Evolutionary conservation across 2,113 vertebrate species (phyloP), one percentile per base, ranked within the genome.

Genomic region (Mesocricetus auratus): DNA sequence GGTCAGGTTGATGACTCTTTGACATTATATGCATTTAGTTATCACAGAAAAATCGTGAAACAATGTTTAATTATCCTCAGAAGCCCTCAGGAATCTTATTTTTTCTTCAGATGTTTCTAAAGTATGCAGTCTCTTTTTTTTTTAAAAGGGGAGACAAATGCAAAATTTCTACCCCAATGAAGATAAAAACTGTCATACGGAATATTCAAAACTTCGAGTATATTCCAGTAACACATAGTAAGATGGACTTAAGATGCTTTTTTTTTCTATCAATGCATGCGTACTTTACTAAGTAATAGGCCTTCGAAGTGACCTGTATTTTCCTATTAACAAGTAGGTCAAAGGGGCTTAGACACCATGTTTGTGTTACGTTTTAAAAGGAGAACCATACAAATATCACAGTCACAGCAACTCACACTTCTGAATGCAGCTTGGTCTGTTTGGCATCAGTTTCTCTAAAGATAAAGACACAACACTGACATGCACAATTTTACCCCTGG

Each of bases 21-120:
- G 88, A 93, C 66, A 96, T 82, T 90, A 81, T 68, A 69, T 17
- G 79, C 66, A 93, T 92, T 95, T 93, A 88, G 60, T 89, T 95
- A 97, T 96, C 94, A 92, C 19, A 82, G 66, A 95, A 94, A 97
- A 96, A 96, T 95, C 75, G 73, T 95, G 86, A 92, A 91, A 96
- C 95, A 97, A 94, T 96, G 96, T 93, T 97, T 97, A 93, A 86
- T 97, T 71, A 78, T 71, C 56, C 69, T 94, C 68, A 50, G 94
- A 97, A 96, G n/a, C 56, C 31, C 24, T 58, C n/a, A 69, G 90
- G 78, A 90, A 94, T 92, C 56, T 95, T 82, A 85, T 75, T 93
- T 97, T 86, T 93, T 73, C 89, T 95, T 93, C 33, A 94, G 81
- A 89, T 64, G 24, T 96, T 87, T 50, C 75, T 87, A 86, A 97